These are phyloP conservation scores for Proisotoma minuta DNA, from an alignment of 2,888 invertebrate genomes.

Conservation along the genomic window DNA sequence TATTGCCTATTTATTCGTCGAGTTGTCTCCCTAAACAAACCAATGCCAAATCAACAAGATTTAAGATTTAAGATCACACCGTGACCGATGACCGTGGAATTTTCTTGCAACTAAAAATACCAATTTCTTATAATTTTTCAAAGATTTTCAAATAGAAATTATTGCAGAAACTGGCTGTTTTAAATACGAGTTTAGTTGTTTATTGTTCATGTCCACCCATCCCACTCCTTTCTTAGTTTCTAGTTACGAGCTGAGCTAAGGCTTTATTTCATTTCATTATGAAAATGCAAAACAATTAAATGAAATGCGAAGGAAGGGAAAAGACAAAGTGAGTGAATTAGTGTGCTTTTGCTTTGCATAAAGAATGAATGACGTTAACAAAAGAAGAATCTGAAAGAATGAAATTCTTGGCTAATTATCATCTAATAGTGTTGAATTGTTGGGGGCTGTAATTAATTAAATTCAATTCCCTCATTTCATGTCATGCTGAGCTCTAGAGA, in stretches of 20 bases:
- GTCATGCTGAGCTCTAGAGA: not conserved
- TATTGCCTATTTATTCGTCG: conserved; percentile 12
- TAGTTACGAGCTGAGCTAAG: not conserved
- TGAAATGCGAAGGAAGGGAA: not conserved
- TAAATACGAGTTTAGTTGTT: not conserved
- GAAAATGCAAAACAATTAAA: not conserved
- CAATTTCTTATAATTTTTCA: too few relatives aligned
- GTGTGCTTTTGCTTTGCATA: not conserved
- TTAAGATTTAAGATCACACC: too few relatives aligned
- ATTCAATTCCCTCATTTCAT: conserved; percentile 11
- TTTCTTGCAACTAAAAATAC: not conserved
- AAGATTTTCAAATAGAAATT: not conserved
- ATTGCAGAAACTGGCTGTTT: not conserved
- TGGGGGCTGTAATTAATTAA: conserved; percentile 12
- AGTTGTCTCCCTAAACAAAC: not conserved
- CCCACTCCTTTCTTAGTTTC: not conserved
- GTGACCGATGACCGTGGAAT: not conserved
- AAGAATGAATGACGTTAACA: not conserved
- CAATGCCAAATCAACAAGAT: not conserved
- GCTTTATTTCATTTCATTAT: not conserved
- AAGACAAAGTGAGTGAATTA: not conserved
- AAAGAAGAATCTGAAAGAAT: conserved; percentile 7
- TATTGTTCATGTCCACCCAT: conserved; percentile 2
- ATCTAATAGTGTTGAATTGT: conserved; percentile 8
- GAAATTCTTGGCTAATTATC: conserved; percentile 17